phyloP scores from a whole-genome alignment of 2,113 vertebrate genomes.

The Ascaphus truei region DNA sequence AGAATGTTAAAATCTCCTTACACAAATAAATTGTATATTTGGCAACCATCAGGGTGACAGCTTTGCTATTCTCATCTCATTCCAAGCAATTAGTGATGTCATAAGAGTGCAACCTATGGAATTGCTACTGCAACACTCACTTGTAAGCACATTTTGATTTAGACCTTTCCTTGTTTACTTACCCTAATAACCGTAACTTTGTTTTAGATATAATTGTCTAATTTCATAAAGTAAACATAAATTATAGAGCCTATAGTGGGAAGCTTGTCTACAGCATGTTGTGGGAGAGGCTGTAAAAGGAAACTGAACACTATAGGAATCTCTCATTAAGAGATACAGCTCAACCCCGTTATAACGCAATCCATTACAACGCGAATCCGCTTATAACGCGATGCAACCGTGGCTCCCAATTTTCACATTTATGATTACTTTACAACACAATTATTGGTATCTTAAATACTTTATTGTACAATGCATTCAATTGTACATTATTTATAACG shows the following conservation, averaged over 20 bases:
- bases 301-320: too few relatives aligned
- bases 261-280: too few relatives aligned
- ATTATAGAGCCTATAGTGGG: too few relatives aligned
- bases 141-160: neutral
- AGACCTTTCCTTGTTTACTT: neutral
- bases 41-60: constrained; percentile 16
- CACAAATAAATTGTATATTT: constrained; percentile 24
- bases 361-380: too few relatives aligned
- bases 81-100: constrained; percentile 28
- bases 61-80: constrained; percentile 17
- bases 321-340: too few relatives aligned
- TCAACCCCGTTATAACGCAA: too few relatives aligned
- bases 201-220: too few relatives aligned
- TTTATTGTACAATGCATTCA: too few relatives aligned
- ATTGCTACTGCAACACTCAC: neutral
- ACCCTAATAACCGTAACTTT: too few relatives aligned
- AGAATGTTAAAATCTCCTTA: constrained; percentile 5
- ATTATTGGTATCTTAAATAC: neutral
- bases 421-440: neutral
- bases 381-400: neutral
- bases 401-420: neutral
- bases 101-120: constrained; percentile 12
- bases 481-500: too few relatives aligned
- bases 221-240: too few relatives aligned
- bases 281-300: too few relatives aligned